Conservation (phyloP, 2,888 invertebrate genomes). For the Teleiodes luculella region DNA sequence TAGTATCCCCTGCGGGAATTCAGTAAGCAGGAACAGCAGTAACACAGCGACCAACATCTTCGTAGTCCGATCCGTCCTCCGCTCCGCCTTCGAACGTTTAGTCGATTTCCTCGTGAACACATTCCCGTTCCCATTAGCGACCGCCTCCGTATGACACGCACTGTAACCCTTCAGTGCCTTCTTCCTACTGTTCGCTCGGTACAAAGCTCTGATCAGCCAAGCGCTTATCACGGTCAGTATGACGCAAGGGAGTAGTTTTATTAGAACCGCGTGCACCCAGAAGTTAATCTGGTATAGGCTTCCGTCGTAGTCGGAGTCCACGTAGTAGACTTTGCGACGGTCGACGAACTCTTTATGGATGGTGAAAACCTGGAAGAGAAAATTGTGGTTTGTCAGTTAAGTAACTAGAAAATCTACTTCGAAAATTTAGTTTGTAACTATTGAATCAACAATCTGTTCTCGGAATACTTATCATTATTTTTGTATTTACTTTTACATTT, state of each 20-base stretch:
- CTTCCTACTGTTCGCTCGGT: conserved; percentile 83
- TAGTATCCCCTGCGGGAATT: conserved; percentile 90
- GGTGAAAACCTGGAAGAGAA: conserved; percentile 61
- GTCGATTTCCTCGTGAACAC: conserved; percentile 61
- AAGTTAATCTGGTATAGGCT: conserved; percentile 85
- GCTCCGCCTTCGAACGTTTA: conserved; percentile 64
- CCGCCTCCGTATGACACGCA: conserved; percentile 58
- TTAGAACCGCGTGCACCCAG: conserved; percentile 89
- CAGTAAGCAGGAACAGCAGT: conserved; percentile 91
- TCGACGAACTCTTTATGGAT: conserved; percentile 55
- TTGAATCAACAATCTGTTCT: too few species aligned
- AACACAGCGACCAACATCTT: conserved; percentile 93
- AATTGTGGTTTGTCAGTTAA: too few species aligned
- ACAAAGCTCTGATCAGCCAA: conserved; percentile 84
- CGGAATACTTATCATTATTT: too few species aligned
- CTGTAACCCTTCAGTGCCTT: conserved; percentile 76
- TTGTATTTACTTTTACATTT: too few species aligned
- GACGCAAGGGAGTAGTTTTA: conserved; percentile 88
- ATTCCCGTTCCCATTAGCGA: conserved; percentile 58
- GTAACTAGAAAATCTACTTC: too few species aligned
- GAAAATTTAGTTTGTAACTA: too few species aligned
- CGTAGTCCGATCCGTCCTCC: conserved; percentile 87
- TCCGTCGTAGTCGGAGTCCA: conserved; percentile 77
- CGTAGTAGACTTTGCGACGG: conserved; percentile 58
- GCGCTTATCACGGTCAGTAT: conserved; percentile 86